These are phyloP conservation scores for Oryzias curvinotus DNA, from an alignment of 2,113 vertebrate species.

Conservation along the genomic window DNA sequence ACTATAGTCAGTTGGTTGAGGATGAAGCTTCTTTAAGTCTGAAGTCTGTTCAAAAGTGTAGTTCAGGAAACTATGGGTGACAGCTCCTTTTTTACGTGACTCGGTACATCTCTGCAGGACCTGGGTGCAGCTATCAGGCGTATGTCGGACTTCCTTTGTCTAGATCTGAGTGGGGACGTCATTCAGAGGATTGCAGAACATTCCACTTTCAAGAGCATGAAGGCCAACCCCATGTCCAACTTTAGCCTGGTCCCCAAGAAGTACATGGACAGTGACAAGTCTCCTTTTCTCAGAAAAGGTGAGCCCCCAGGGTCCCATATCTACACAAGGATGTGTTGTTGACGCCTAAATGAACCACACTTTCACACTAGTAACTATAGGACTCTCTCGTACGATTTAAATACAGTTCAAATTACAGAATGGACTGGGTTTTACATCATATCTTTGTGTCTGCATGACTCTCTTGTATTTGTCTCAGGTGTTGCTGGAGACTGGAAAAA, in stretches of 20 bases:
- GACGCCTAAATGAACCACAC: no score
- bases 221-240: conserved; percentile 78
- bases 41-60: no score
- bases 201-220: conserved; percentile 77
- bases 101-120: conserved; percentile 63
- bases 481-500: conserved; percentile 82
- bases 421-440: not conserved
- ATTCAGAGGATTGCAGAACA: conserved; percentile 68
- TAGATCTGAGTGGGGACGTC: conserved; percentile 57
- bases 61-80: not conserved
- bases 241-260: conserved; percentile 51
- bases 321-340: not conserved
- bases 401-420: no score
- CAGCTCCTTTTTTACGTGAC: not conserved
- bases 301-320: not conserved
- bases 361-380: no score
- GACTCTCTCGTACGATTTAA: no score
- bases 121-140: conserved; percentile 53
- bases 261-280: conserved; percentile 56
- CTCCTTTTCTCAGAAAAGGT: conserved; percentile 78
- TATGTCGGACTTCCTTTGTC: conserved; percentile 73
- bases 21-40: no score
- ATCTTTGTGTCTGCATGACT: not conserved
- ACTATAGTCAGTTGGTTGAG: no score
- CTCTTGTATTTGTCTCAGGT: conserved; percentile 60